Evolutionary conservation across 2,797 vertebrate genomes (phyloP).

Genomic region (Manis pentadactyla): DNA sequence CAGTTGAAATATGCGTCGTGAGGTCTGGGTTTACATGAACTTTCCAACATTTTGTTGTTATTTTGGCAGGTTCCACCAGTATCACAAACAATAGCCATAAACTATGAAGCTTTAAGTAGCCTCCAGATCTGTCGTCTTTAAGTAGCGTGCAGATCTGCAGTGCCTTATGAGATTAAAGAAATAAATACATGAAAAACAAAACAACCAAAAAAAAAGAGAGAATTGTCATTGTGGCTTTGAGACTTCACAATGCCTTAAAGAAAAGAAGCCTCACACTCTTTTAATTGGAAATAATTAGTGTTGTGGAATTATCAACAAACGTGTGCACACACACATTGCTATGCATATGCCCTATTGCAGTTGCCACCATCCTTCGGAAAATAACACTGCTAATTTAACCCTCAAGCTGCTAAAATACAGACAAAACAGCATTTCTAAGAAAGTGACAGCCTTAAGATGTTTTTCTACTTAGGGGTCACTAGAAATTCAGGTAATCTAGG

Average conservation of each 20-base stretch:
- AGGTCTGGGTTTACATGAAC: background rate
- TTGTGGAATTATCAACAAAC: background rate
- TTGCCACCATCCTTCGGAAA: background rate
- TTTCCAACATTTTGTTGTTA: background rate
- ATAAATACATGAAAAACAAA: background rate
- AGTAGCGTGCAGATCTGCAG: background rate
- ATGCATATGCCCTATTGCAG: too few relatives aligned
- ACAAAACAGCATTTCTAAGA: background rate
- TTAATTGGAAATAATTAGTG: background rate
- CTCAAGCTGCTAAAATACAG: background rate
- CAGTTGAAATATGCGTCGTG: background rate
- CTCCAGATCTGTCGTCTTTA: background rate
- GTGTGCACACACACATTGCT: rapidly evolving
- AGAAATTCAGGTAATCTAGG: background rate
- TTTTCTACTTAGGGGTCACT: background rate
- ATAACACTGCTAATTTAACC: background rate
- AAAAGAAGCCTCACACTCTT: background rate
- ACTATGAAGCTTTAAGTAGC: background rate
- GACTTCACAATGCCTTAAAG: background rate
- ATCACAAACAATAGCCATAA: background rate
- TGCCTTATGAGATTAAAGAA: background rate
- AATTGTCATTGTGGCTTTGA: background rate
- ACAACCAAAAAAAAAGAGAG: background rate
- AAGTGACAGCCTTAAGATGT: background rate
- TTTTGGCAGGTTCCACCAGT: background rate